Evolutionary conservation across 2,797 vertebrate species (phyloP), one percentile per base, ranked within the genome.

Genomic region (Botia almorhae): DNA sequence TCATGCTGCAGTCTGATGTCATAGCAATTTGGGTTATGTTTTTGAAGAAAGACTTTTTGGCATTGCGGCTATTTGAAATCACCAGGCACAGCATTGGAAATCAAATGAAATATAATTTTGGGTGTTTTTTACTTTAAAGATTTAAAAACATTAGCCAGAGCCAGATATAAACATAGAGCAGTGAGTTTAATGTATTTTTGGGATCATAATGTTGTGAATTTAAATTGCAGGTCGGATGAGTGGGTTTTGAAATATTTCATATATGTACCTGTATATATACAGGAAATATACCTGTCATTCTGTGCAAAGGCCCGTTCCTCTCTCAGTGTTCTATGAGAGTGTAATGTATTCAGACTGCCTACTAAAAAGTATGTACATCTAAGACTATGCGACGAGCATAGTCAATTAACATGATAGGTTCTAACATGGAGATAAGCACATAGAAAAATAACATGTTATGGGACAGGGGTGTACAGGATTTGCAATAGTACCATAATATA

Each of bases 181-280:
- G 23, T 61, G 11, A 29, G 14, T 61, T 13, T 14, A 10, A 61
- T 61, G 21, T 12, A 11, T 33, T 33, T 33, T 19, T 1, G 7
- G 19, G 7, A 17, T 33, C 3, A 29, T 6, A 33, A 33, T 33
- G 33, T 33, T 77, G 2, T 58, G 29, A 16, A 13, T 68, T 55
- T 67, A 0, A 64, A 36, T 17, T 81, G 10, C 61, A 99, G 98
- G 98, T 96, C 96, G 81, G 98, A 99, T 89, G 98, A 99, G 86
- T 99, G 98, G 98, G 98, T 99, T 61, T 85, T 99, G 77, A 99
- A 99, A 83, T 98, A 99, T 99, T 87, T 99, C 90, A 98, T 99
- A 89, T 99, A 96, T 64, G 97, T 99, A 98, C 93, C 95, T 99
- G 90, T 99, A 99, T 90, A 99, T 99, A 26, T 26, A 26, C 1